These are phyloP conservation scores for Atlantisia rogersi DNA, from an alignment of 2,113 vertebrate species.

Conservation along the genomic window DNA sequence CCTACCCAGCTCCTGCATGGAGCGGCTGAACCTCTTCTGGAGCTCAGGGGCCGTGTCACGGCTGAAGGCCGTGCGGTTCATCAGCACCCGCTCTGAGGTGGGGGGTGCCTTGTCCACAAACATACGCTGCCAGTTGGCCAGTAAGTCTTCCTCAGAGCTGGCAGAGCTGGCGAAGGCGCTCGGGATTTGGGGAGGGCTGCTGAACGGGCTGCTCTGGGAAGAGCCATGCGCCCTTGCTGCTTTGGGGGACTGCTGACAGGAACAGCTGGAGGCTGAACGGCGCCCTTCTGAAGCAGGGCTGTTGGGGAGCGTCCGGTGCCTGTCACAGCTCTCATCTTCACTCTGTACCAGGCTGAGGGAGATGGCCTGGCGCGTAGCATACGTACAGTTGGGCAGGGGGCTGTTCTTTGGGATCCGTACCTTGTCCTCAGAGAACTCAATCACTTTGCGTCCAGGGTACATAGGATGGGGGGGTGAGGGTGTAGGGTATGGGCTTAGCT, in stretches of 20 bases:
- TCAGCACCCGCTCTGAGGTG: conserved; percentile 70
- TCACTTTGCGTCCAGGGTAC: conserved; percentile 93
- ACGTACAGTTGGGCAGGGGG: conserved; percentile 96
- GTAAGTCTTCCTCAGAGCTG: conserved; percentile 92
- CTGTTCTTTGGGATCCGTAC: conserved; percentile 96
- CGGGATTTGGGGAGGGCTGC: conserved; percentile 79
- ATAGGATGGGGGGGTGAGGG: conserved; percentile 85
- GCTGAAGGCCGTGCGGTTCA: conserved; percentile 87
- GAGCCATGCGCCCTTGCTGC: conserved; percentile 69
- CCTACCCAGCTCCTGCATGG: conserved; percentile 75
- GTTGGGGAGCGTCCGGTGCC: conserved; percentile 72
- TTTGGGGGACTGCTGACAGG: conserved; percentile 75
- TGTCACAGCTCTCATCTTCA: conserved; percentile 74
- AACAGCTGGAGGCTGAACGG: conserved; percentile 75
- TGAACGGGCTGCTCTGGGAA: conserved; percentile 85
- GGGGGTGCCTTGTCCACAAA: conserved; percentile 92
- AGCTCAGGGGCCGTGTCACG: conserved; percentile 83
- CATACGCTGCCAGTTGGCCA: conserved; percentile 94
- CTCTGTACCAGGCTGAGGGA: conserved; percentile 92
- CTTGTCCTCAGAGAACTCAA: conserved; percentile 97
- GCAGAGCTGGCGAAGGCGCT: conserved; percentile 87
- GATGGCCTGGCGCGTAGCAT: conserved; percentile 96
- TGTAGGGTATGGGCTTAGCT: conserved; percentile 90
- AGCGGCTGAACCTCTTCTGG: conserved; percentile 76
- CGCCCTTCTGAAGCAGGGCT: conserved; percentile 81